Conservation (phyloP, 1,140 invertebrate genomes). For the Steinernema feltiae region DNA sequence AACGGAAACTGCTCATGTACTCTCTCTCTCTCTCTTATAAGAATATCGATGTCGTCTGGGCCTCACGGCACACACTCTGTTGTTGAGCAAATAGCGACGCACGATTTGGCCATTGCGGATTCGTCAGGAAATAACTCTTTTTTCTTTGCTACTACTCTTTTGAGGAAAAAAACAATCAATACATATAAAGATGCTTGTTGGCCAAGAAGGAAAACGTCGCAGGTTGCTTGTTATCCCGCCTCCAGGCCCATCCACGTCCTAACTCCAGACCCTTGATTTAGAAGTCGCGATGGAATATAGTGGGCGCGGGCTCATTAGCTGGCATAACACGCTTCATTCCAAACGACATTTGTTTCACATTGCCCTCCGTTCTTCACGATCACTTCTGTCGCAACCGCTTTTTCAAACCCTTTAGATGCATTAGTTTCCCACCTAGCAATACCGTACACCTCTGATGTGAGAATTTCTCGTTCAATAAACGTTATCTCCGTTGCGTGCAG, state of each 20-base stretch:
- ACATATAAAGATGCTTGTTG: conserved; percentile 2
- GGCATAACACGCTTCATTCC: neutral
- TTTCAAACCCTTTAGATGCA: neutral
- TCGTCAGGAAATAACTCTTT: conserved; percentile 14
- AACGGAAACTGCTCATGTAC: neutral
- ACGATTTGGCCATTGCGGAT: conserved; percentile 15
- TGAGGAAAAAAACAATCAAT: conserved; percentile 15
- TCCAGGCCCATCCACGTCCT: neutral
- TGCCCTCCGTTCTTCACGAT: too few species aligned
- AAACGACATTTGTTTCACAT: conserved; percentile 4
- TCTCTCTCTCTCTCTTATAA: neutral
- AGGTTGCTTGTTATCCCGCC: conserved; percentile 10
- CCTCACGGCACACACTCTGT: conserved; percentile 10
- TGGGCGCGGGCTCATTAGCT: neutral
- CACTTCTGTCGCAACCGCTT: too few species aligned
- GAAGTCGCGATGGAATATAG: conserved; percentile 8
- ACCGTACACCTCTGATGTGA: too few species aligned
- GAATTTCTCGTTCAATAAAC: too few species aligned
- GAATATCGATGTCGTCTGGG: conserved; percentile 7
- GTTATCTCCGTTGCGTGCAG: neutral
- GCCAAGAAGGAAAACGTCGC: neutral
- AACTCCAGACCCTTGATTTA: conserved; percentile 7
- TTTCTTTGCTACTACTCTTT: conserved; percentile 13
- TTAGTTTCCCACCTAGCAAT: too few species aligned
- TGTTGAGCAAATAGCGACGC: conserved; percentile 15